Evolutionary conservation across 2,113 vertebrate genomes (phyloP), one percentile per base, ranked within the genome.

Genomic region (Tiliqua scincoides): DNA sequence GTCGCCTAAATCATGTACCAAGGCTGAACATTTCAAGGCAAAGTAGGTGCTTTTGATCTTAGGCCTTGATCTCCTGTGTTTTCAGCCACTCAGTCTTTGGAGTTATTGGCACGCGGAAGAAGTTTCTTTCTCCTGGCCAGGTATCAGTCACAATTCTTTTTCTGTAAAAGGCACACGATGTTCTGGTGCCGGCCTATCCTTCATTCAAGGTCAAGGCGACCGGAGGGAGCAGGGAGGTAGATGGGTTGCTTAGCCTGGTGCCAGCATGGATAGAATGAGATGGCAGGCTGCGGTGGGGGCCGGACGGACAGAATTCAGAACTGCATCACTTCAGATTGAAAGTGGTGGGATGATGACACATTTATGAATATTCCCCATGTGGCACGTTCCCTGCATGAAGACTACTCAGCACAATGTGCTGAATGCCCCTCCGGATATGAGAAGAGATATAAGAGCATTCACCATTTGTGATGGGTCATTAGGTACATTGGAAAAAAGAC

Each of bases 41-140:
- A 89, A 92, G 59, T 57, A 40, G 76, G 90, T 89, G 78, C 52
- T 84, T 70, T 89, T 88, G 70, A 74, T 87, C 79, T 88, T 90
- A 89, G n/a, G 67, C 61, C 75, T 32, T 91, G 87, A 43, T 80
- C 68, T 84, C 35, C 74, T 59, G 6, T 1, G 0, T 52, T 81
- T 14, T 54, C 79, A 90, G 37, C 61, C 20, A 37, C 35, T 52
- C 48, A 17, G 74, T 15, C 14, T 48, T 89, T 79, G 76, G 67
- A 2, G 0, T 89, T 85, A 78, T 79, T 82, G 12, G 35, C 5
- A 72, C 30, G 35, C 54, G 54, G 72, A 25, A 57, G 32, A n/a
- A 3, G 23, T 43, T 61, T 67, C 43, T 30, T 30, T 43, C n/a
- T 43, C 32, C 30, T 25, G 48, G 35, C 11, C 61, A 67, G 48